Conservation (phyloP, 1,140 invertebrate species). For the Pomphorhynchus laevis region DNA sequence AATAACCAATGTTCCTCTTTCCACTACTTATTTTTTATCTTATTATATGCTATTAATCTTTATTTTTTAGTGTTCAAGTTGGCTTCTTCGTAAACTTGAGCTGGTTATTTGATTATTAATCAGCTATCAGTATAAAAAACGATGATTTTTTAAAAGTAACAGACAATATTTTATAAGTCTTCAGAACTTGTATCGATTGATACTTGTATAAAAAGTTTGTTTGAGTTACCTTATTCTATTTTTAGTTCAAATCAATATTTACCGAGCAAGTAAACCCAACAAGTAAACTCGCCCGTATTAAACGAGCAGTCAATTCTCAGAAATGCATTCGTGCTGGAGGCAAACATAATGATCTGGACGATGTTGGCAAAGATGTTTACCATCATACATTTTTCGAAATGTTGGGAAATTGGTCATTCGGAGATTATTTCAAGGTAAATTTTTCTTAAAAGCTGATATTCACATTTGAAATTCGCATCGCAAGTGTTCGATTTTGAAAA, state of each 20-base stretch:
- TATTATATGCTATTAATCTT: neutral
- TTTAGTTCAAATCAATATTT: slow-evolving; percentile 79
- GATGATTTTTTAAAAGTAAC: too few species aligned
- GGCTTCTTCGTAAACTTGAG: too few species aligned
- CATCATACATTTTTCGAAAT: slow-evolving; percentile 99
- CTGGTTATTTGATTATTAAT: too few species aligned
- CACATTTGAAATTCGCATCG: too few species aligned
- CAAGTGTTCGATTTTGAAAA: too few species aligned
- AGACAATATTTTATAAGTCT: too few species aligned
- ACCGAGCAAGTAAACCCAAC: slow-evolving; percentile 70
- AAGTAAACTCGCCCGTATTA: slow-evolving; percentile 41
- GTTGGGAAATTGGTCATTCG: slow-evolving; percentile 99
- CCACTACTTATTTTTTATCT: neutral
- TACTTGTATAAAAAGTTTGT: too few species aligned
- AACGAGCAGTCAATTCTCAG: slow-evolving; percentile 51
- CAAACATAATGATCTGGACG: slow-evolving; percentile 94
- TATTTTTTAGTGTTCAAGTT: too few species aligned
- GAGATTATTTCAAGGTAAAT: slow-evolving; percentile 73
- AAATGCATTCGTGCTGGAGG: slow-evolving; percentile 95
- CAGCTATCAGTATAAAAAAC: too few species aligned
- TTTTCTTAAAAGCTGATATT: neutral
- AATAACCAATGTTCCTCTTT: neutral
- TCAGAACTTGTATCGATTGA: too few species aligned
- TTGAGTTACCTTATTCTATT: slow-evolving; percentile 11
- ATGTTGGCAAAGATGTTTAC: slow-evolving; percentile 97